Evolutionary conservation across 2,888 invertebrate genomes (phyloP), one percentile per base, ranked within the genome.

Genomic region (Cheiracanthium punctorium): DNA sequence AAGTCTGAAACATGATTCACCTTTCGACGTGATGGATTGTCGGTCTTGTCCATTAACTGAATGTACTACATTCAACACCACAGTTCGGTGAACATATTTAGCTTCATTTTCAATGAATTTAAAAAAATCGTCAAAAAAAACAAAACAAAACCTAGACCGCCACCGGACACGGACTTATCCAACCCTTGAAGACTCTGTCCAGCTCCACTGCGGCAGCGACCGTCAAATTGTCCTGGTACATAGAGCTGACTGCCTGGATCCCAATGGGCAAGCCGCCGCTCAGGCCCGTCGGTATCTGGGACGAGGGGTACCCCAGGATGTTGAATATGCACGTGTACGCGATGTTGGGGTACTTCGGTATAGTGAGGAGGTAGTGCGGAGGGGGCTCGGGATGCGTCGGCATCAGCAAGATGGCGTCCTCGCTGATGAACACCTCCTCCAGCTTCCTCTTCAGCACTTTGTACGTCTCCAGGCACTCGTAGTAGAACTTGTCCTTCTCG

Each of bases 271-370:
- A 91, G 1, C 97, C 96, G 4, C 93, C 90, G 0, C 93, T 93
- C 0, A 94, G 90, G 7, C 98, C 97, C 91, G 94, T 93, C 0
- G 98, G 97, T 81, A 96, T 94, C 81, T 96, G 95, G 0, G 97
- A 97, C 0, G 96, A 95, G 1, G 98, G 98, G 84, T 97, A 93
- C 0, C 96, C 96, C 73, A 98, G 92, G 37, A 96, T 94, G 92
- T 98, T 98, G 87, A 98, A 95, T 89, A 97, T 94, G 30, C 94
- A 95, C 0, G 97, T 96, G 91, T 97, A 98, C 5, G 94, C 93
- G 91, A 97, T 97, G 91, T 98, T 97, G 88, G 96, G 94, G 14
- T 96, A 94, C 89, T 95, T 95, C 24, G 95, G 90, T 32, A 97
- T 81, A n/a, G 81, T 81, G 48, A 77, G 32, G 10, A 76, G 52